Base-by-base conservation (phyloP, 2,113 vertebrate species). In the Sula dactylatra region DNA sequence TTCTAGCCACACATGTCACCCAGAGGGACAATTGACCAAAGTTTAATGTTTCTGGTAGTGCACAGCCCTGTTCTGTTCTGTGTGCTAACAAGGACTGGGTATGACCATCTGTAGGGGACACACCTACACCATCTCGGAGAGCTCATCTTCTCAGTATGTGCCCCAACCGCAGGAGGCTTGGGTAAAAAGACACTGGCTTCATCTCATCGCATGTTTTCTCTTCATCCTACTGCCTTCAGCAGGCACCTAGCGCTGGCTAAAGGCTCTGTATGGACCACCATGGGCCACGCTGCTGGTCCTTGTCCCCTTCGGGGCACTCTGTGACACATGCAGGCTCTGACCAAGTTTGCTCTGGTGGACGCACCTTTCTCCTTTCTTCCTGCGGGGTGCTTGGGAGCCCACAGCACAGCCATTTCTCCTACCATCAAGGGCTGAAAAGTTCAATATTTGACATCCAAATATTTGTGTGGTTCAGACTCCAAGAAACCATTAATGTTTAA, bases 381-480 rank as follows among this genome's bases (percentile, higher is more conserved):
- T 61, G 9, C 5, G 1, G 21, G 8, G 26, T 29, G 7, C 16
- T 22, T 36, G 45, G 32, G 24, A 86, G 7, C 26, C 40, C 56
- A 77, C 8, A 40, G 22, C 8, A 26, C 10, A 14, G 10, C 9
- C 16, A 19, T 59, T 80, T 49, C 72, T 87, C 44, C 55, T 70
- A 5, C 16, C 47, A 49, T 13, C 14, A 31, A 38, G n/a, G 55
- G 16, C 27, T 80, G 87, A 78, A 84, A 87, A 80, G 67, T 80
- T 95, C 78, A 66, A 55, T 93, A 71, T 84, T 91, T 90, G 79
- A 76, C 62, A 80, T 80, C n/a, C 56, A 88, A 95, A 93, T 93
- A 84, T 91, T 95, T 91, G 67, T 29, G 29, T 21, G 49, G 40
- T 61, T 55, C 1, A 1, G 21, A n/a, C 58, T 86, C 79, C 87